Conservation (phyloP, 1,140 invertebrate species). For the Hylaeus volcanicus region DNA sequence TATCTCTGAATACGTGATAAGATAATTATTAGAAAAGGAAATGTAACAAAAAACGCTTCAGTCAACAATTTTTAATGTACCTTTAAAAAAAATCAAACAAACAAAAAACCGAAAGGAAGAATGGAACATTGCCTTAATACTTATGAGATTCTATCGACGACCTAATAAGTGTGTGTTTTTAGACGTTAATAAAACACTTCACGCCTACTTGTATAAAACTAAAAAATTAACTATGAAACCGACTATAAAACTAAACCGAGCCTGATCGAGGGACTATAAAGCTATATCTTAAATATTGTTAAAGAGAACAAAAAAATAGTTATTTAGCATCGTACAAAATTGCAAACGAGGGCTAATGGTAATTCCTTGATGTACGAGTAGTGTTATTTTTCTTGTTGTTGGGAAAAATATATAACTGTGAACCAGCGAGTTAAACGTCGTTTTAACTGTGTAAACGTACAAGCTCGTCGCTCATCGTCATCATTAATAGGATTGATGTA, state of each 20-base stretch:
- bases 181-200: conserved; percentile 2
- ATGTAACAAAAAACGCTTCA: conserved; percentile 2
- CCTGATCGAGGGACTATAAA: conserved; percentile 28
- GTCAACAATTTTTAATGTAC: conserved; percentile 27
- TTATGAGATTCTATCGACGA: conserved; percentile 41
- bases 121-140: conserved; percentile 41
- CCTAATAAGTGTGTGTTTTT: conserved; percentile 23
- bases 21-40: conserved; percentile 7
- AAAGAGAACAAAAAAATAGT: background rate
- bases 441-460: conserved; percentile 27
- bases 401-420: conserved; percentile 20
- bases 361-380: conserved; percentile 39
- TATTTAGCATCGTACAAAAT: conserved; percentile 4
- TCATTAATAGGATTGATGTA: conserved; percentile 1
- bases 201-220: conserved; percentile 22
- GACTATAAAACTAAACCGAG: conserved; percentile 44
- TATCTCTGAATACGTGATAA: conserved; percentile 8
- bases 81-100: background rate
- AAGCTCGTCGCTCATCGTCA: conserved; percentile 7
- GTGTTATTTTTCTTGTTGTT: conserved; percentile 47
- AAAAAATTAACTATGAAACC: conserved; percentile 13
- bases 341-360: conserved; percentile 14
- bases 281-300: conserved; percentile 13
- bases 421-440: conserved; percentile 11
- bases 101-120: conserved; percentile 2